Evolutionary conservation across 2,888 invertebrate species (phyloP).

Genomic region (Synanthedon andrenaeformis): DNA sequence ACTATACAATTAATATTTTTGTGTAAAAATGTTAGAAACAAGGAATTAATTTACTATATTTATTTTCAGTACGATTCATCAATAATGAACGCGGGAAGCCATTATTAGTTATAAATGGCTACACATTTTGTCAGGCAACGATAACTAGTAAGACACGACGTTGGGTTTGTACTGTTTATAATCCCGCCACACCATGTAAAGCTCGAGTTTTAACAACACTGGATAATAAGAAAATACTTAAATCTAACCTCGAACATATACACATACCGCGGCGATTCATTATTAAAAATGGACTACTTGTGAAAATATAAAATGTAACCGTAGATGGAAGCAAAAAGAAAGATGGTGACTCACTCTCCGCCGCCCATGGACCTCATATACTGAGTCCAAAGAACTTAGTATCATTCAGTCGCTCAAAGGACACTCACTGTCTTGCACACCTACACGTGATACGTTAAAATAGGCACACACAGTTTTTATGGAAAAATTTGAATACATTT

Average conservation of each 20-base stretch:
- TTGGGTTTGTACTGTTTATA: conserved; percentile 16
- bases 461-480: too few species aligned
- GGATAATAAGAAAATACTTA: neutral
- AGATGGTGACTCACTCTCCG: too few species aligned
- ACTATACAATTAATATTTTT: too few species aligned
- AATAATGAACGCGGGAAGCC: conserved; percentile 13
- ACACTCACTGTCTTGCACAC: too few species aligned
- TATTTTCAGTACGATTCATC: conserved; percentile 15
- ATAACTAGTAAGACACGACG: conserved; percentile 2
- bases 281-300: neutral
- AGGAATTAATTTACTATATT: neutral
- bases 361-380: too few species aligned
- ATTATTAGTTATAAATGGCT: conserved; percentile 15
- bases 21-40: too few species aligned
- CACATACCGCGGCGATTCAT: conserved; percentile 1
- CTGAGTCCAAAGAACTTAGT: too few species aligned
- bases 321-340: too few species aligned
- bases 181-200: neutral
- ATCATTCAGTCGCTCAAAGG: too few species aligned
- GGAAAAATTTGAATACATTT: too few species aligned
- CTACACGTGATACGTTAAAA: too few species aligned
- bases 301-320: too few species aligned
- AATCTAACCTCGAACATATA: neutral
- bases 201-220: neutral
- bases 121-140: conserved; percentile 11